phyloP scores from a whole-genome alignment of 1,140 invertebrate genomes.

The Pemphigus obesinymphae region DNA sequence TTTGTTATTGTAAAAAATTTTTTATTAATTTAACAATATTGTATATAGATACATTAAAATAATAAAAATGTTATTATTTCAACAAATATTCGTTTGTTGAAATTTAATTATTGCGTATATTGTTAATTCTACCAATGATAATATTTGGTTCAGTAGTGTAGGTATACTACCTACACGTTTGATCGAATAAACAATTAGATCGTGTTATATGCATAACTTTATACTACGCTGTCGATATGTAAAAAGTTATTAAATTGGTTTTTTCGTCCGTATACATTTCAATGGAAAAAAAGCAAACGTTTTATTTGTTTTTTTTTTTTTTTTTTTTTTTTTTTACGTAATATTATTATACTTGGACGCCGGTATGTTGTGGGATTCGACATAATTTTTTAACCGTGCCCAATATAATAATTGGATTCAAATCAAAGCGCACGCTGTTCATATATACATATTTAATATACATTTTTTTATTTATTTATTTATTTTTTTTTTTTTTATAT shows the following conservation, averaged over 20 bases:
- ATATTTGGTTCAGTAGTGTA: too few relatives aligned
- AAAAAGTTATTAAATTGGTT: constrained; percentile 6
- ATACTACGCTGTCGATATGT: too few relatives aligned
- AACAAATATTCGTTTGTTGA: too few relatives aligned
- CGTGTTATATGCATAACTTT: too few relatives aligned
- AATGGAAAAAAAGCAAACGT: not conserved
- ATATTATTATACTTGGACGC: not conserved
- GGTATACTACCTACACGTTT: too few relatives aligned
- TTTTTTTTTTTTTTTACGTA: not conserved
- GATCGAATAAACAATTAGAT: too few relatives aligned
- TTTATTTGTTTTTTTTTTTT: not conserved
- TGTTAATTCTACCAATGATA: too few relatives aligned
- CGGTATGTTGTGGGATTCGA: not conserved
- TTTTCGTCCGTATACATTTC: not conserved
- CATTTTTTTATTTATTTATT: not conserved
- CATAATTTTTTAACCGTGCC: not conserved
- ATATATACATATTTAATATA: not conserved
- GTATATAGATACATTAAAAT: too few relatives aligned
- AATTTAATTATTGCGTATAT: too few relatives aligned
- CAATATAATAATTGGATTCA: constrained; percentile 29
- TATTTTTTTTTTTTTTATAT: not conserved
- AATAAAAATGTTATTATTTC: too few relatives aligned
- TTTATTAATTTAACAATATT: too few relatives aligned
- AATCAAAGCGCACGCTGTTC: constrained; percentile 14
- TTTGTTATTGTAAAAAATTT: too few relatives aligned